Conservation (phyloP, 1,140 invertebrate species). For the Coptotermes formosanus region DNA sequence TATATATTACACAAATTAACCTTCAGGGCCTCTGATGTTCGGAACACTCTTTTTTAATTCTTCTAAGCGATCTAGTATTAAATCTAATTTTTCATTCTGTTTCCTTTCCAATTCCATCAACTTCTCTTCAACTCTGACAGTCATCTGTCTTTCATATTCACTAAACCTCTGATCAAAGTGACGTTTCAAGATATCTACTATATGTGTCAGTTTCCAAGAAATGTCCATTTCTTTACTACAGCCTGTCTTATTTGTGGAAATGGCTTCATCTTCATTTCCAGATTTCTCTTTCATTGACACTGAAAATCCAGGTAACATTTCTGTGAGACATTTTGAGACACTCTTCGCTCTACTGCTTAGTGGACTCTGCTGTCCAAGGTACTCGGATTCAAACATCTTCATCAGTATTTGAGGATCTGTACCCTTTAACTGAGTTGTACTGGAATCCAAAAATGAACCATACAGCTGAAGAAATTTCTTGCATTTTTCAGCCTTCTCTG, state of each 20-base stretch:
- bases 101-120: slow-evolving; percentile 45
- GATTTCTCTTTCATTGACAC: background rate
- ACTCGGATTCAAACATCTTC: slow-evolving; percentile 31
- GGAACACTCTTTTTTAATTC: slow-evolving; percentile 6
- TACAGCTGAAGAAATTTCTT: slow-evolving; percentile 33
- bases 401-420: slow-evolving; percentile 22
- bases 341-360: background rate
- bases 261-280: background rate
- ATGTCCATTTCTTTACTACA: slow-evolving; percentile 35
- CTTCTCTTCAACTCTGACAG: slow-evolving; percentile 45
- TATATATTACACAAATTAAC: background rate
- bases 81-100: slow-evolving; percentile 46
- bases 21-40: background rate
- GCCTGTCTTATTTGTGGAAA: background rate
- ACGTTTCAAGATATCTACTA: slow-evolving; percentile 36
- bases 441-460: background rate
- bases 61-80: slow-evolving; percentile 41
- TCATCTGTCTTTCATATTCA: slow-evolving; percentile 36
- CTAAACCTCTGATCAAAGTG: slow-evolving; percentile 29
- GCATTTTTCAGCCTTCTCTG: slow-evolving; percentile 38
- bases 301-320: background rate
- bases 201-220: slow-evolving; percentile 38
- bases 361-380: background rate
- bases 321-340: slow-evolving; percentile 1
- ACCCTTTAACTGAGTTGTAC: slow-evolving; percentile 1